Conservation (phyloP, 2,797 vertebrate species). For the Hipposideros larvatus region DNA sequence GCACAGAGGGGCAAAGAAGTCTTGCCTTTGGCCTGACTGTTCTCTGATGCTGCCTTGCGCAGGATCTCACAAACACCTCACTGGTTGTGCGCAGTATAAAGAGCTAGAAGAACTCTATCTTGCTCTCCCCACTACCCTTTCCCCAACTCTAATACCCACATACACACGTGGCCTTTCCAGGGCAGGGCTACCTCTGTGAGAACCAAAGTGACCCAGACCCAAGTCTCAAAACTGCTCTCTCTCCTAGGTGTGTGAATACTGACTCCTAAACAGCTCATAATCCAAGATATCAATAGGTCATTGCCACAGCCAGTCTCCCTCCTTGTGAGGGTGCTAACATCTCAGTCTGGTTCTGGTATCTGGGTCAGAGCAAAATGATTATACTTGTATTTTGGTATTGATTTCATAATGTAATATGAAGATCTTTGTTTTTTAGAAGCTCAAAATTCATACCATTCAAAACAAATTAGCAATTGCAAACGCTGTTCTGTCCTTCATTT, state of each 20-base stretch:
- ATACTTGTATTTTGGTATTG: neutral
- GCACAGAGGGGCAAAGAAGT: neutral
- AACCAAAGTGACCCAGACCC: neutral
- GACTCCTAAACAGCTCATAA: neutral
- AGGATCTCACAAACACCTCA: neutral
- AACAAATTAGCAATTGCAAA: neutral
- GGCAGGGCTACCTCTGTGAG: neutral
- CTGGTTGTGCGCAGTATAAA: neutral
- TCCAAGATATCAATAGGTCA: neutral
- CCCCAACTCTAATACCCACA: neutral
- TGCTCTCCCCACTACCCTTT: neutral
- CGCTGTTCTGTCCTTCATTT: neutral
- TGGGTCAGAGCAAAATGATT: slow-evolving; percentile 49
- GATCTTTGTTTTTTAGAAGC: slow-evolving; percentile 22
- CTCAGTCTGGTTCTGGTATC: neutral
- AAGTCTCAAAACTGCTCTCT: neutral
- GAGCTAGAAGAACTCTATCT: neutral
- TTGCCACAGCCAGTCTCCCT: neutral
- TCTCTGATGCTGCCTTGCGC: neutral
- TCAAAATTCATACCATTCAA: neutral
- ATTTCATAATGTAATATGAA: neutral
- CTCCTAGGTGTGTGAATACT: neutral
- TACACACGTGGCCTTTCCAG: neutral
- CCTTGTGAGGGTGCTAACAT: neutral
- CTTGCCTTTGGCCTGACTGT: neutral